These are phyloP conservation scores for Lathamus discolor DNA, from an alignment of 2,113 vertebrate genomes.

Conservation along the genomic window DNA sequence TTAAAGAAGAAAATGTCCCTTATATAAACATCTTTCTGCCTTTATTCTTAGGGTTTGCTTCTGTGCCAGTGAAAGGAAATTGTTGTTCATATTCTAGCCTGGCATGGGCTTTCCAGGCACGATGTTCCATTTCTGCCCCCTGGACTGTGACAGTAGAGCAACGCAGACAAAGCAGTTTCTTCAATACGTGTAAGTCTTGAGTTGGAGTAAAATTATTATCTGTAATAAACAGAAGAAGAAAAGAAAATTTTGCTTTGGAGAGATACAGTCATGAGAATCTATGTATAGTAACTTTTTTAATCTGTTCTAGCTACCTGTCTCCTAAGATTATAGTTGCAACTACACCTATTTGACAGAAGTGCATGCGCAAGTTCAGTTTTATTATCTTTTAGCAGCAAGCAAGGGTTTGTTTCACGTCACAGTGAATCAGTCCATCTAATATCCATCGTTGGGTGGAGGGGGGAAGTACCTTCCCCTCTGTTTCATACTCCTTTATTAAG, in stretches of 20 bases:
- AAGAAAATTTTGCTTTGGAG: not conserved
- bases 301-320: not conserved
- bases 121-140: conserved; percentile 23
- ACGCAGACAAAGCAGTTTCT: conserved; percentile 67
- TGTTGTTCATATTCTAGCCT: conserved; percentile 21
- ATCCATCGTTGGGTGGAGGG: not conserved
- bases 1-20: not conserved
- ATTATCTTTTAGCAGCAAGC: not conserved
- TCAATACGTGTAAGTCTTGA: conserved; percentile 60
- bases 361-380: not conserved
- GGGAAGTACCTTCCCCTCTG: not conserved
- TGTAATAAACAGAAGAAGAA: not conserved
- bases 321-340: not conserved
- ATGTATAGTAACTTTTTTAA: not conserved
- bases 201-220: not conserved
- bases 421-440: not conserved
- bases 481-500: not conserved
- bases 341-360: not conserved
- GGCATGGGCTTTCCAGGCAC: conserved; percentile 22
- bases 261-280: not conserved
- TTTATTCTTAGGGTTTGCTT: conserved; percentile 36
- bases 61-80: not conserved
- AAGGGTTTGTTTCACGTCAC: not conserved
- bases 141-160: conserved; percentile 20
- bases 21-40: not conserved